A percentile compares a stretch with the other conserved stretches of the same genome.
phyloP scores from a whole-genome alignment of 2,888 invertebrate genomes.

The Dyspetes luteomarginatus region DNA sequence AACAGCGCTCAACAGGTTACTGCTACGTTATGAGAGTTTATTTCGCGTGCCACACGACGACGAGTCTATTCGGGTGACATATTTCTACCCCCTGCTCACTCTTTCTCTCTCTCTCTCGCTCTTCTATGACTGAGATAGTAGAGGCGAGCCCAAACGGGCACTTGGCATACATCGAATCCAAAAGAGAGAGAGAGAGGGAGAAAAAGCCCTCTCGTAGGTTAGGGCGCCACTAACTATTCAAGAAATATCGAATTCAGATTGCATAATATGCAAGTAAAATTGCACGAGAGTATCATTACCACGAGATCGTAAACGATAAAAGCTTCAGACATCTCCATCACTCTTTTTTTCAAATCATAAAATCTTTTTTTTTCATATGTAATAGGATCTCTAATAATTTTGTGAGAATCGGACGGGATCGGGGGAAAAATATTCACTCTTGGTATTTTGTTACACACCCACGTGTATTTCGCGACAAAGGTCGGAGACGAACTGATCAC shows the following conservation, averaged over 20 bases:
- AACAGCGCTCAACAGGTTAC: slow-evolving; percentile 82
- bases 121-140: slow-evolving; percentile 46
- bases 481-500: no score
- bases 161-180: slow-evolving; percentile 60
- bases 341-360: not conserved
- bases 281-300: slow-evolving; percentile 41
- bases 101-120: no score
- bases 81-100: slow-evolving; percentile 63
- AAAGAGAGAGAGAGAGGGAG: not conserved
- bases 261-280: slow-evolving; percentile 27
- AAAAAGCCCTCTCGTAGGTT: not conserved
- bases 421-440: no score
- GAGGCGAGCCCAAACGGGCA: slow-evolving; percentile 56
- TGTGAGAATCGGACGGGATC: no score
- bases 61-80: slow-evolving; percentile 70
- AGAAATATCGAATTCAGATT: slow-evolving; percentile 55
- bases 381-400: no score
- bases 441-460: no score
- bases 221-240: slow-evolving; percentile 39
- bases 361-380: not conserved
- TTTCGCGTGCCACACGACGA: slow-evolving; percentile 77
- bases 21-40: slow-evolving; percentile 80
- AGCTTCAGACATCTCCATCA: slow-evolving; percentile 18
- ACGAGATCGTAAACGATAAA: slow-evolving; percentile 14
- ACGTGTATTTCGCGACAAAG: no score